Evolutionary conservation across 1,140 invertebrate genomes (phyloP).

Genomic region (Idris sp.): DNA sequence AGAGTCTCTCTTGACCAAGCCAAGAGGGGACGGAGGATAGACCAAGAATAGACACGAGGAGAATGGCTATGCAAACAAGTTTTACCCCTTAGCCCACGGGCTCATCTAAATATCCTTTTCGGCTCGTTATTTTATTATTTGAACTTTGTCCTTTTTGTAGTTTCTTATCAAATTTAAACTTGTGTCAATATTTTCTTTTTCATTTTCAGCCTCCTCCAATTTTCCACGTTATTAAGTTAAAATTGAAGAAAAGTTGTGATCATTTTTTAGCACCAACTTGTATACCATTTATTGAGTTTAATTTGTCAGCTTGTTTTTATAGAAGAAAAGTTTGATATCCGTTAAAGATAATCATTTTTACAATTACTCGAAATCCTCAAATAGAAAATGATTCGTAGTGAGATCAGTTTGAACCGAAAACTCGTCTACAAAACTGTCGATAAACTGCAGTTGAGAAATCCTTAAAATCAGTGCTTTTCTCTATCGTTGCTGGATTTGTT

Average conservation of each 20-base stretch:
- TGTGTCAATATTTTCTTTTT: conserved; percentile 30
- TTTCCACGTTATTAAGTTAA: conserved; percentile 26
- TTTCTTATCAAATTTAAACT: conserved; percentile 57
- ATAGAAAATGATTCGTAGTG: conserved; percentile 31
- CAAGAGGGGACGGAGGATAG: conserved; percentile 64
- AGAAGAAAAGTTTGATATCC: neutral
- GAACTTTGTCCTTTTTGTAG: conserved; percentile 58
- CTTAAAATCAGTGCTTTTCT: conserved; percentile 62
- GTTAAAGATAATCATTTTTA: conserved; percentile 4
- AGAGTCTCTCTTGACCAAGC: conserved; percentile 68
- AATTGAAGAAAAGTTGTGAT: conserved; percentile 27
- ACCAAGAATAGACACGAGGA: conserved; percentile 70
- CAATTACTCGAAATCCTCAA: conserved; percentile 9
- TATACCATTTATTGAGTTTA: neutral
- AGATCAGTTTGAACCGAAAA: conserved; percentile 33
- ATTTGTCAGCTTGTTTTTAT: conserved; percentile 1
- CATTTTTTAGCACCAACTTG: conserved; percentile 62
- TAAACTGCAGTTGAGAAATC: conserved; percentile 60
- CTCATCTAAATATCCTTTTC: conserved; percentile 67
- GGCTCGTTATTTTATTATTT: conserved; percentile 67
- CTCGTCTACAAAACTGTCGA: conserved; percentile 59
- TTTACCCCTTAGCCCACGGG: conserved; percentile 56
- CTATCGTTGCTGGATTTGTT: conserved; percentile 60
- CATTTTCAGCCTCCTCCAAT: conserved; percentile 2
- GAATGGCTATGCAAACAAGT: conserved; percentile 77